These are phyloP conservation scores for Nemurella pictetii DNA, from an alignment of 2,888 invertebrate genomes.

Conservation along the genomic window DNA sequence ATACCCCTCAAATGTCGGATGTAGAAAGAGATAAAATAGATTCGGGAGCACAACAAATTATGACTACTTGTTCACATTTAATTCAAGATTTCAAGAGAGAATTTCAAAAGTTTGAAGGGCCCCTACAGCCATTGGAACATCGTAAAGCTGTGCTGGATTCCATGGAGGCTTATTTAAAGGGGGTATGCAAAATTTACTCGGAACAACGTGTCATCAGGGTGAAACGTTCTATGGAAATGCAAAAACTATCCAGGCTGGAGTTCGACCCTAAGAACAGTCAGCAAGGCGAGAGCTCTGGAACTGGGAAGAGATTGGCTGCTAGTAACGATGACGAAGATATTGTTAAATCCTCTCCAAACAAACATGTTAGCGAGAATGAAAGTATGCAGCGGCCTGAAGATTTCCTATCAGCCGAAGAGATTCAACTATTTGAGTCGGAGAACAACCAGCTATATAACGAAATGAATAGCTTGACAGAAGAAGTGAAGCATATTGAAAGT, in stretches of 20 bases:
- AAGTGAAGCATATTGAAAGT: slow-evolving; percentile 85
- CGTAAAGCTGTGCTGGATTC: slow-evolving; percentile 74
- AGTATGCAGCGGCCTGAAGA: slow-evolving; percentile 54
- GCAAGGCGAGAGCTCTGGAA: not conserved
- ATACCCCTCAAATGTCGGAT: slow-evolving; percentile 74
- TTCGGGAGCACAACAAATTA: slow-evolving; percentile 79
- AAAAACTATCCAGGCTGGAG: slow-evolving; percentile 76
- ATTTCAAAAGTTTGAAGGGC: slow-evolving; percentile 56
- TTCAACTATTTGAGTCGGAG: slow-evolving; percentile 92
- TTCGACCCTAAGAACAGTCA: slow-evolving; percentile 40
- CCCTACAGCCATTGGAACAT: slow-evolving; percentile 75
- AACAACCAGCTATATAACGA: slow-evolving; percentile 86
- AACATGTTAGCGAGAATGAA: slow-evolving; percentile 19
- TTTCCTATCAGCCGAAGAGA: slow-evolving; percentile 79
- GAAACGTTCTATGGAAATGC: slow-evolving; percentile 80
- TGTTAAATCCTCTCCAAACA: slow-evolving; percentile 24
- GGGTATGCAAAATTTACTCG: slow-evolving; percentile 83
- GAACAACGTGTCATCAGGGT: slow-evolving; percentile 87
- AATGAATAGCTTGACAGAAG: slow-evolving; percentile 84
- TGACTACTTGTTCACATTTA: slow-evolving; percentile 76
- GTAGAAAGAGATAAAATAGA: slow-evolving; percentile 86
- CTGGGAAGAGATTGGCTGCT: slow-evolving; percentile 40
- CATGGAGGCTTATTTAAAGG: slow-evolving; percentile 79
- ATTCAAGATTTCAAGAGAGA: slow-evolving; percentile 76
- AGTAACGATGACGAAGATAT: slow-evolving; percentile 46